Conservation (phyloP, 2,888 invertebrate genomes). For the Odontocolon sp. region DNA sequence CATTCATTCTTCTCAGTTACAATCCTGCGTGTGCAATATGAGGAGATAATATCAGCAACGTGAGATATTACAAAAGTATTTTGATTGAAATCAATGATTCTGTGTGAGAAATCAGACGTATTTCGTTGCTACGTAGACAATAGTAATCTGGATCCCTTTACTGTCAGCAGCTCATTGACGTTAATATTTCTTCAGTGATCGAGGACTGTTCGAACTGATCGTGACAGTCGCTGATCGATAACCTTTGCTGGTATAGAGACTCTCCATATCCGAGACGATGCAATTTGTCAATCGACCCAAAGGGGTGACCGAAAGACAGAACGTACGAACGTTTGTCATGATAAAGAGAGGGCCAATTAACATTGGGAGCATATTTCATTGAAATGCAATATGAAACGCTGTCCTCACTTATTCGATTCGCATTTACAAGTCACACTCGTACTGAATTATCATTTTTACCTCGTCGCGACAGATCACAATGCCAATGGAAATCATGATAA, state of each 20-base stretch:
- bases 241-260: not conserved
- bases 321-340: not conserved
- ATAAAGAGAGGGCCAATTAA: not conserved
- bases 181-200: slow-evolving; percentile 1
- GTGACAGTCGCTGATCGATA: slow-evolving; percentile 2
- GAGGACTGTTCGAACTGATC: not conserved
- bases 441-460: not conserved
- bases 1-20: too few relatives aligned
- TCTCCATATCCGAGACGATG: not conserved
- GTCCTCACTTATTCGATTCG: not conserved
- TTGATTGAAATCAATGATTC: not conserved
- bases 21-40: too few relatives aligned
- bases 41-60: not conserved
- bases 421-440: not conserved
- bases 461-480: not conserved
- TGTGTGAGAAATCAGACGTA: not conserved
- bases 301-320: not conserved
- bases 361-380: not conserved
- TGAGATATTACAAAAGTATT: not conserved
- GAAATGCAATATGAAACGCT: not conserved
- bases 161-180: not conserved
- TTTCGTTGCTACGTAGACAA: not conserved
- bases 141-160: not conserved
- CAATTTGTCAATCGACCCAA: not conserved
- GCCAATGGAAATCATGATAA: not conserved